Evolutionary conservation across 2,888 invertebrate species (phyloP).

Genomic region (Dicranocentrus wangi): DNA sequence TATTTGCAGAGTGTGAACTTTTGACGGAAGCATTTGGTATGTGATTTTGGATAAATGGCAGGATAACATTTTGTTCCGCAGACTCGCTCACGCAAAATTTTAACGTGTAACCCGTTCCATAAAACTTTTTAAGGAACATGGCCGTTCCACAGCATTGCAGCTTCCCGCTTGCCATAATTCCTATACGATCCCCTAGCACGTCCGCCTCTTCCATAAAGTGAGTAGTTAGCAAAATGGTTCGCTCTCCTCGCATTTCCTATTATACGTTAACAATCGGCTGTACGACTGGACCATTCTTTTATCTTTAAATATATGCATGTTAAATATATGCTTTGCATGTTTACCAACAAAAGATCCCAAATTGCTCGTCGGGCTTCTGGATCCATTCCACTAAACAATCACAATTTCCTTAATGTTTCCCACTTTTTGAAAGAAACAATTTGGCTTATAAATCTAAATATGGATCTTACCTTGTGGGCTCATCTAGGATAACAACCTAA

Average conservation of each 20-base stretch:
- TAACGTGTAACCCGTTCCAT: slow-evolving; percentile 80
- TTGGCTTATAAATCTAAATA: too few species aligned
- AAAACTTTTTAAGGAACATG: slow-evolving; percentile 84
- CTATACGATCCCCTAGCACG: slow-evolving; percentile 88
- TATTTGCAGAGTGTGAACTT: slow-evolving; percentile 44
- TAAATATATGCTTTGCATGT: background rate
- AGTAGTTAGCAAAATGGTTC: slow-evolving; percentile 90
- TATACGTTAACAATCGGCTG: too few species aligned
- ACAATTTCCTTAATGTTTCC: background rate
- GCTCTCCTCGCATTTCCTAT: slow-evolving; percentile 79
- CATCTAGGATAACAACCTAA: slow-evolving; percentile 78
- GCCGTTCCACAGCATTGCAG: slow-evolving; percentile 88
- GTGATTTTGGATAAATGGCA: slow-evolving; percentile 77
- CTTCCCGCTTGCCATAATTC: slow-evolving; percentile 85
- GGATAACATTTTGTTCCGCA: slow-evolving; percentile 75
- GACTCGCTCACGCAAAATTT: slow-evolving; percentile 72
- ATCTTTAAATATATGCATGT: background rate
- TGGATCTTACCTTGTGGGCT: slow-evolving; percentile 76
- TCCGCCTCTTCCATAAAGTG: slow-evolving; percentile 96
- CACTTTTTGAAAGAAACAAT: too few species aligned
- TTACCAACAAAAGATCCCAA: slow-evolving; percentile 74
- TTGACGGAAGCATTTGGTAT: slow-evolving; percentile 80
- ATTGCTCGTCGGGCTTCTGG: slow-evolving; percentile 77
- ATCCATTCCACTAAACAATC: slow-evolving; percentile 76
- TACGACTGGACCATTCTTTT: too few species aligned